phyloP scores from a whole-genome alignment of 1,140 invertebrate species.

The Macrosteles quadrilineatus region DNA sequence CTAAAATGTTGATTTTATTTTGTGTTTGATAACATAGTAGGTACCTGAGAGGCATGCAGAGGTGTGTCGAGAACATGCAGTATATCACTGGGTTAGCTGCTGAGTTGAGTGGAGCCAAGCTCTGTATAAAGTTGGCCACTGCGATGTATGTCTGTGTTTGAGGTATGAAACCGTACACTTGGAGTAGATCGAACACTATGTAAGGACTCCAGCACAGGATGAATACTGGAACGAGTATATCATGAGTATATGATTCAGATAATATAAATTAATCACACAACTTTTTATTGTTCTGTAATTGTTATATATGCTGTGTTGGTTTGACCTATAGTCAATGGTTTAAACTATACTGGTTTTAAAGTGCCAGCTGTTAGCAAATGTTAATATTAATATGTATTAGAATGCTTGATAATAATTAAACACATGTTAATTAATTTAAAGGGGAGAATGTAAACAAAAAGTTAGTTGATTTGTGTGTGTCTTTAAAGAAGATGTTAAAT shows the following conservation, averaged over 20 bases:
- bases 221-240: slow-evolving; percentile 78
- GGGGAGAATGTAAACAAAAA: too few species aligned
- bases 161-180: slow-evolving; percentile 86
- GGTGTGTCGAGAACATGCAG: slow-evolving; percentile 89
- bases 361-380: neutral
- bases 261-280: neutral
- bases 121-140: slow-evolving; percentile 89
- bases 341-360: too few species aligned
- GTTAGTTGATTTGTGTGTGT: too few species aligned
- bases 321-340: too few species aligned
- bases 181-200: slow-evolving; percentile 89
- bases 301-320: neutral
- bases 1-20: neutral
- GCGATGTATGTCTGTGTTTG: slow-evolving; percentile 77
- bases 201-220: slow-evolving; percentile 96
- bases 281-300: too few species aligned
- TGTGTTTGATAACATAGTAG: neutral
- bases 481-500: too few species aligned
- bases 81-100: slow-evolving; percentile 95
- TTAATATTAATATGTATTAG: neutral
- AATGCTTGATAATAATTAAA: too few species aligned
- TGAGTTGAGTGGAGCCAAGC: slow-evolving; percentile 88
- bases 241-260: slow-evolving; percentile 7
- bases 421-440: too few species aligned
- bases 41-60: slow-evolving; percentile 84